Evolutionary conservation across 2,888 invertebrate genomes (phyloP).

Genomic region (Chymomyza caudatula): DNA sequence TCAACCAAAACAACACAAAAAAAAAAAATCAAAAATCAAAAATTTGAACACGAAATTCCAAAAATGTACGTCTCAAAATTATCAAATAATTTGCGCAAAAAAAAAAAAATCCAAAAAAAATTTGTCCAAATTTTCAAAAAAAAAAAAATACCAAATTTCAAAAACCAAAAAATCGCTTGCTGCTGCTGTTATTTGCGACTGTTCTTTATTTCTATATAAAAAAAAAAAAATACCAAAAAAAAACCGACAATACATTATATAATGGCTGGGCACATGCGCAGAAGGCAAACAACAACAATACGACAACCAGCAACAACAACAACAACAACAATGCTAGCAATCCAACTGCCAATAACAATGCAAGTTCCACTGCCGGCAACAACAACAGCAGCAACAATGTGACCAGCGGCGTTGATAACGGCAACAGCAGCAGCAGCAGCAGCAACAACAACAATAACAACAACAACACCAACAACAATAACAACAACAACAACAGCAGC

Average conservation of each 20-base stretch:
- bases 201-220: slow-evolving; percentile 14
- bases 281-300: slow-evolving; percentile 46
- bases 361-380: slow-evolving; percentile 3
- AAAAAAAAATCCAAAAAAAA: slow-evolving; percentile 2
- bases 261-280: slow-evolving; percentile 10
- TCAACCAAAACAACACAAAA: slow-evolving; percentile 22
- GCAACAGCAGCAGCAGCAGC: slow-evolving; percentile 17
- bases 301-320: slow-evolving; percentile 9
- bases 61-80: not conserved
- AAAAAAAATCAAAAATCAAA: slow-evolving; percentile 23
- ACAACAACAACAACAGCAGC: slow-evolving; percentile 40
- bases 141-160: slow-evolving; percentile 2
- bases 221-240: slow-evolving; percentile 13
- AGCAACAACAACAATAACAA: slow-evolving; percentile 34
- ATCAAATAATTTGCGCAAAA: slow-evolving; percentile 7
- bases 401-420: slow-evolving; percentile 21
- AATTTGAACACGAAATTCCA: slow-evolving; percentile 11
- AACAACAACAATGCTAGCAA: not conserved
- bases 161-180: slow-evolving; percentile 20
- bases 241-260: not conserved
- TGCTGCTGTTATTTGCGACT: slow-evolving; percentile 46
- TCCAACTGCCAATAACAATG: not conserved
- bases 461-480: slow-evolving; percentile 29
- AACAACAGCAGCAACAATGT: slow-evolving; percentile 21
- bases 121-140: not conserved